Conservation (phyloP, 2,888 invertebrate species). For the Megastigmus dorsalis region DNA sequence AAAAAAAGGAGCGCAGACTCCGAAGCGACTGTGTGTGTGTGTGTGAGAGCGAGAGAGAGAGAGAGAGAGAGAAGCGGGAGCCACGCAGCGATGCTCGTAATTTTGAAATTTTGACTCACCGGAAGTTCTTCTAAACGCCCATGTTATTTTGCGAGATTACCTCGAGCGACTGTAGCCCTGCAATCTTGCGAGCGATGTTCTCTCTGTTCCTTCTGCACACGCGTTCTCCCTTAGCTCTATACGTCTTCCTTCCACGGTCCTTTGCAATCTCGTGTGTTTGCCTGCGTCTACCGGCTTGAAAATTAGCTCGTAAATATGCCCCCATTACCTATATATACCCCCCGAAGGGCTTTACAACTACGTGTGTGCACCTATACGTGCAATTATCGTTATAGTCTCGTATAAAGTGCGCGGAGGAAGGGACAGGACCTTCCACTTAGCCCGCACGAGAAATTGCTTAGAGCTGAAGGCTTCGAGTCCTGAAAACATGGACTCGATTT, state of each 20-base stretch:
- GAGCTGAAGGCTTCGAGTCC: too few species aligned
- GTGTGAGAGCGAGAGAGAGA: background rate
- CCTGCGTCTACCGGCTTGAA: constrained; percentile 54
- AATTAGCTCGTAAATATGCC: constrained; percentile 64
- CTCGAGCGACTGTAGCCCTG: constrained; percentile 36
- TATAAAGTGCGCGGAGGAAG: background rate
- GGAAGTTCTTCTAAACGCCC: constrained; percentile 59
- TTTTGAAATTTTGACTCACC: constrained; percentile 42
- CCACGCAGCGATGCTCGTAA: constrained; percentile 7
- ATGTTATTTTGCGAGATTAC: constrained; percentile 53
- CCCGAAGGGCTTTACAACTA: too few species aligned
- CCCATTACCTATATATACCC: too few species aligned
- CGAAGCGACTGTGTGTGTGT: too few species aligned
- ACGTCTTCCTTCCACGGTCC: background rate
- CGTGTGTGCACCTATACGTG: constrained; percentile 56
- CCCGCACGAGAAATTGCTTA: too few species aligned
- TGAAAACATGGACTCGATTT: too few species aligned
- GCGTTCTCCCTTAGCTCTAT: constrained; percentile 34
- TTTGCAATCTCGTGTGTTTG: background rate
- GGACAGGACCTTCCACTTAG: too few species aligned
- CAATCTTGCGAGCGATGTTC: constrained; percentile 40
- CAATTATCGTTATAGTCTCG: constrained; percentile 59
- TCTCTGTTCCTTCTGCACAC: constrained; percentile 37
- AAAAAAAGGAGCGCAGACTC: background rate
- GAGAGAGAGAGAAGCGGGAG: background rate